Conservation (phyloP, 1,140 invertebrate species). For the Leucophenga varia region DNA sequence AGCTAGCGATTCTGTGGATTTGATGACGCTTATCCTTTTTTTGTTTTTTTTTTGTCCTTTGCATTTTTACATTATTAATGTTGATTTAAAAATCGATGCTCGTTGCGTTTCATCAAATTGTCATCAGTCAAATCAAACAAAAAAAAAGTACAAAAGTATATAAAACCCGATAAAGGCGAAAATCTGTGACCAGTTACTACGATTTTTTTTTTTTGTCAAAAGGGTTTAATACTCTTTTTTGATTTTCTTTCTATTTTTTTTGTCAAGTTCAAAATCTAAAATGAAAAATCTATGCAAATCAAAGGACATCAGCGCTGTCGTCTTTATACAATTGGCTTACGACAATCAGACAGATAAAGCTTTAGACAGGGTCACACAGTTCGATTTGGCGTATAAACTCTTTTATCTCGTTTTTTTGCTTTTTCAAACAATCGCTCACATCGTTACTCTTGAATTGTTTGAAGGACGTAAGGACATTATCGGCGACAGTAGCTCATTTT, state of each 20-base stretch:
- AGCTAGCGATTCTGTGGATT: too few relatives aligned
- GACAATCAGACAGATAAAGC: too few relatives aligned
- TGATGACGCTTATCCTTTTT: too few relatives aligned
- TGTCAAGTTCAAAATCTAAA: constrained; percentile 33
- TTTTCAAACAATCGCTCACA: too few relatives aligned
- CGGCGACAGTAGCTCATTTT: constrained; percentile 39
- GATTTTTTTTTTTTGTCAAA: constrained; percentile 15
- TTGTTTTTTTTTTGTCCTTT: constrained; percentile 12
- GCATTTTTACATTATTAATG: constrained; percentile 22
- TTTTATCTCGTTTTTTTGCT: constrained; percentile 2
- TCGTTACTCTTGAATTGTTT: too few relatives aligned
- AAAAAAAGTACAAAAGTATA: too few relatives aligned
- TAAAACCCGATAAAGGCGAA: too few relatives aligned
- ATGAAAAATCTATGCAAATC: constrained; percentile 50
- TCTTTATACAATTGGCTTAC: neutral
- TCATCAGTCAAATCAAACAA: constrained; percentile 29
- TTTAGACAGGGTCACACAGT: constrained; percentile 10
- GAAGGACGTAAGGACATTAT: too few relatives aligned
- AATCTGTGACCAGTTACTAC: neutral
- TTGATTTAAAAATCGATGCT: constrained; percentile 46
- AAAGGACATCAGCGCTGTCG: constrained; percentile 20
- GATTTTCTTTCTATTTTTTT: constrained; percentile 12
- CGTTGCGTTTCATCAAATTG: constrained; percentile 42
- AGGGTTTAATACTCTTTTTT: constrained; percentile 19
- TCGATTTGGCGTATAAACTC: constrained; percentile 22